Base-by-base conservation (phyloP, 2,113 vertebrate genomes). In the Struthio camelus region DNA sequence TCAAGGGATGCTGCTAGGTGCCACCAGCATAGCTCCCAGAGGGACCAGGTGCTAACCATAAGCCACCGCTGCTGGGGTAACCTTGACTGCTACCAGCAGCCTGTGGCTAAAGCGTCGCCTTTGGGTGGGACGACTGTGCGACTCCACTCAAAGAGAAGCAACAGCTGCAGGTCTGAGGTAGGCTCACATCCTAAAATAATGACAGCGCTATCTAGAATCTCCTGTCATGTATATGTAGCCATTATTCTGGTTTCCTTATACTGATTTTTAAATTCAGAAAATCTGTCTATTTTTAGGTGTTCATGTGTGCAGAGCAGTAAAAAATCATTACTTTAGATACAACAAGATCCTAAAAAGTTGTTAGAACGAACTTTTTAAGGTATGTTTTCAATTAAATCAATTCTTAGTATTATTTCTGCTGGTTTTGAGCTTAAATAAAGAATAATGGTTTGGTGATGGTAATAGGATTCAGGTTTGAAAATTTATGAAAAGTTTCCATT, bases 71-170 rank as follows among this genome's bases (percentile, higher is more conserved):
- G 0, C 27, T 56, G 69, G 36, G 48, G 22, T 11, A 38, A 38
- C 0, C 62, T 54, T 20, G 61, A 38, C 42, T 61, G 22, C 24
- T 28, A 78, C 28, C 50, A 77, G 20, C 1, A 10, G 11, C 44
- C 28, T 66, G 36, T 36, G 51, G 69, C 6, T 51, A 28, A 3
- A 48, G 32, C 19, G 62, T 87, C 38, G 9, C 14, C 64, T 82
- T 32, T 6, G 22, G 14, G 11, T 72, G 44, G 19, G 40, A 9
- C 50, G 24, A 34, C 71, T 59, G 44, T 3, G 4, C 44, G 44
- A 7, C 2, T 38, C 24, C 27, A 69, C 10, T 5, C 24, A 0
- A 0, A 85, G 36, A 65, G 50, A 85, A 80, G 36, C 34, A 23
- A 65, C 53, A 72, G 38, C 36, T 87, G 51, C 1, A 6, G 30